Percentiles rank a stretch among this genome's conserved stretches.
Evolutionary conservation across 2,888 invertebrate species (phyloP).

Genomic region (Onchidella celtica): DNA sequence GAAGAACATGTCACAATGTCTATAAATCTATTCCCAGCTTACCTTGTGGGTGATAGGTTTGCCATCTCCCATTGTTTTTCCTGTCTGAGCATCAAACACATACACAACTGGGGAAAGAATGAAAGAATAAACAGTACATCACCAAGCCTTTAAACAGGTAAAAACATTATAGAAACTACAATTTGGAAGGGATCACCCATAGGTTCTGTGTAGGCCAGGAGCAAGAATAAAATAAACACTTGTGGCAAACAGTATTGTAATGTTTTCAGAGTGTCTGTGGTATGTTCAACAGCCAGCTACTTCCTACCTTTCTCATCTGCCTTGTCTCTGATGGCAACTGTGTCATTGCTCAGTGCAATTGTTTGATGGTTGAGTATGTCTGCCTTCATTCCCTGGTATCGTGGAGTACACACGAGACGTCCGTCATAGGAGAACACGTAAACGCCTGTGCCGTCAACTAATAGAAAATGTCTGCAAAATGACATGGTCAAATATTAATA

Average conservation of each 20-base stretch:
- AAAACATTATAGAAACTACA: not conserved
- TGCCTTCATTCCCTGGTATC: slow-evolving; percentile 89
- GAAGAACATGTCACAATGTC: too few species aligned
- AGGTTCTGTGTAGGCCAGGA: too few species aligned
- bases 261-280: too few species aligned
- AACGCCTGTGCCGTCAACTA: slow-evolving; percentile 91
- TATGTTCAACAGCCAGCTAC: too few species aligned
- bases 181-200: not conserved
- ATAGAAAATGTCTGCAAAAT: slow-evolving; percentile 88
- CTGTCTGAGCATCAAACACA: slow-evolving; percentile 90
- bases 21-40: too few species aligned
- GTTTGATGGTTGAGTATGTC: slow-evolving; percentile 89
- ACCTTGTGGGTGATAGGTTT: slow-evolving; percentile 88
- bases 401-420: slow-evolving; percentile 90
- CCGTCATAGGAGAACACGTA: slow-evolving; percentile 97
- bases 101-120: slow-evolving; percentile 85
- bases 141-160: not conserved
- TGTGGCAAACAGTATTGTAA: too few species aligned
- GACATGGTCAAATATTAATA: too few species aligned
- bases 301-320: slow-evolving; percentile 88
- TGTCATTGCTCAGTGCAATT: slow-evolving; percentile 92
- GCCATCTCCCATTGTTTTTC: slow-evolving; percentile 88
- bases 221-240: too few species aligned
- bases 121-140: too few species aligned
- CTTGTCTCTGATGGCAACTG: slow-evolving; percentile 92